These are phyloP conservation scores for Eupeodes corollae DNA, from an alignment of 1,140 invertebrate genomes.

Conservation along the genomic window DNA sequence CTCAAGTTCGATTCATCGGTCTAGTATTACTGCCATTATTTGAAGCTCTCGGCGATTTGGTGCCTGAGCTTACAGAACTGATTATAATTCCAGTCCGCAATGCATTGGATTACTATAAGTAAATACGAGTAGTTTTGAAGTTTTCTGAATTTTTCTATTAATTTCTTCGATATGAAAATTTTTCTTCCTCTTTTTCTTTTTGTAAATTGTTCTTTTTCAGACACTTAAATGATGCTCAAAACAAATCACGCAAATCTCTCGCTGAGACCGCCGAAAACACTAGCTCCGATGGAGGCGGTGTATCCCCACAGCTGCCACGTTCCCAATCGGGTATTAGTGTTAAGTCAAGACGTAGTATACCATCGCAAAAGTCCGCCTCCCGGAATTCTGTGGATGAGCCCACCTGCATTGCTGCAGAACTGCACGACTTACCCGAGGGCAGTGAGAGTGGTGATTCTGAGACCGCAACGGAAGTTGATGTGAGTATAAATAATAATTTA, in stretches of 20 bases:
- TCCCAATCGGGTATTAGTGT: slow-evolving; percentile 38
- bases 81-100: slow-evolving; percentile 45
- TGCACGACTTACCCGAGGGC: slow-evolving; percentile 48
- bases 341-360: slow-evolving; percentile 35
- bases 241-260: slow-evolving; percentile 35
- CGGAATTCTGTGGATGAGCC: slow-evolving; percentile 49
- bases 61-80: slow-evolving; percentile 50
- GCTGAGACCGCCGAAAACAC: slow-evolving; percentile 49
- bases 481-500: slow-evolving; percentile 24
- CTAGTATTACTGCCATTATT: slow-evolving; percentile 71
- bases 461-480: slow-evolving; percentile 62
- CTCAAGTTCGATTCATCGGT: slow-evolving; percentile 77
- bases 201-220: slow-evolving; percentile 8
- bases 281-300: slow-evolving; percentile 38
- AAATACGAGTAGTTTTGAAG: not conserved
- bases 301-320: slow-evolving; percentile 36
- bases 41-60: slow-evolving; percentile 59
- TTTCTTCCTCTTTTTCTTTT: no score
- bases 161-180: not conserved
- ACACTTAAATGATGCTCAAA: slow-evolving; percentile 33
- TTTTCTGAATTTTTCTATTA: not conserved
- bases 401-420: slow-evolving; percentile 35
- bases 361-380: slow-evolving; percentile 35
- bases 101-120: slow-evolving; percentile 48
- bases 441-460: slow-evolving; percentile 54